Base-by-base conservation (phyloP, 2,888 invertebrate genomes). In the Noctua pronuba region DNA sequence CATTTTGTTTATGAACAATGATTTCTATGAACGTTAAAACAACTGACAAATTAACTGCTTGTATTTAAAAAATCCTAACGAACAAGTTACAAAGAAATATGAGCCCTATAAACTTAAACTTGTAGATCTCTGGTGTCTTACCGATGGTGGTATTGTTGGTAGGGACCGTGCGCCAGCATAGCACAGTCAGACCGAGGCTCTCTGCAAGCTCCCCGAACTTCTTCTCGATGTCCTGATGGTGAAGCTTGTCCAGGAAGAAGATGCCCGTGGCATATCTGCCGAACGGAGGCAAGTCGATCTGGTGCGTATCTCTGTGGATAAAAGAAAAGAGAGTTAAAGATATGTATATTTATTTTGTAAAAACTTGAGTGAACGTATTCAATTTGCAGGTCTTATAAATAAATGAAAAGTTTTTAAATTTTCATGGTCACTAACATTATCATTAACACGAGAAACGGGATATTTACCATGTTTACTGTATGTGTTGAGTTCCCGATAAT, bases 211-310 rank as follows among this genome's bases (percentile, higher is more conserved):
- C 97, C 83, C 97, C 97, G 94, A 99, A 99, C 90, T 98, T 98
- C 88, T 97, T 97, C 95, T 99, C 99, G 75, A 98, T 98, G 89
- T 98, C 97, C 90, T 97, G 97, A 91, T 98, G 98, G 91, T 98
- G 98, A 71, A 97, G 97, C 93, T 98, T 98, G 94, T 99, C 99
- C 94, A 99, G 97, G 96, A 99, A 99, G 92, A 99, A 97, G 86
- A 99, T 99, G 81, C 99, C 99, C 35, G 99, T 99, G 74, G 99
- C 99, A 97, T 99, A 99, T 87, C 97, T 97, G 8, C 99, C 99
- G 90, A 98, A 97, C 35, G 98, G 97, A 16, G 99, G 99, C 89
- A 99, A 97, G 86, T 98, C 97, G 81, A 99, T 97, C 90, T 98
- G 98, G 91, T 98, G 97, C 85, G 97, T 97, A 92, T 98, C 98